Percentiles rank a stretch among this genome's conserved stretches.
These are phyloP conservation scores for Falco naumanni DNA, from an alignment of 2,797 vertebrate species.

Conservation along the genomic window DNA sequence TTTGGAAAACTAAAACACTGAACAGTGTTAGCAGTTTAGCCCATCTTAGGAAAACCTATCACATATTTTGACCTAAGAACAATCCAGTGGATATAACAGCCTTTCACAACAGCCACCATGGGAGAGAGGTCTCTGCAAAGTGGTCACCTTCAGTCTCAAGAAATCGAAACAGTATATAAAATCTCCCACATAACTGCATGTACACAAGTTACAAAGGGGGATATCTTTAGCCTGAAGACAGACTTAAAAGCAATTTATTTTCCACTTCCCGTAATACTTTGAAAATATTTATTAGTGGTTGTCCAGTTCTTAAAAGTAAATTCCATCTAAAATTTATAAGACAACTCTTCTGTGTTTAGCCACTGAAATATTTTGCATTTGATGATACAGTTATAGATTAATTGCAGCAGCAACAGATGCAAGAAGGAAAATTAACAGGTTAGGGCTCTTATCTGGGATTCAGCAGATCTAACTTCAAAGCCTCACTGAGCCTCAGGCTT, in stretches of 20 bases:
- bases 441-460: conserved; percentile 11
- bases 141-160: neutral
- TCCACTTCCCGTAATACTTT: neutral
- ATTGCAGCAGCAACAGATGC: neutral
- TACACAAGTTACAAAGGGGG: neutral
- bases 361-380: neutral
- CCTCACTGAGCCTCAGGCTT: conserved; percentile 1
- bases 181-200: neutral
- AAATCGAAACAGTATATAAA: neutral
- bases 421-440: conserved; percentile 32
- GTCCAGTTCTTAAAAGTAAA: neutral
- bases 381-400: neutral
- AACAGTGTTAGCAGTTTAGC: neutral
- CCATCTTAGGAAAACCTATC: neutral
- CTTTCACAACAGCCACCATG: neutral
- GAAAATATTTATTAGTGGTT: conserved; percentile 8
- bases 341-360: neutral
- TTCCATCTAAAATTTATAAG: neutral
- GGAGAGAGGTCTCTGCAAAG: neutral
- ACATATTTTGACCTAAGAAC: neutral
- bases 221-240: neutral
- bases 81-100: neutral
- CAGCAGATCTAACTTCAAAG: conserved; percentile 49
- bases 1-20: neutral
- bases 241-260: conserved; percentile 1